phyloP scores from a whole-genome alignment of 2,113 vertebrate species.

The Loxodonta africana region DNA sequence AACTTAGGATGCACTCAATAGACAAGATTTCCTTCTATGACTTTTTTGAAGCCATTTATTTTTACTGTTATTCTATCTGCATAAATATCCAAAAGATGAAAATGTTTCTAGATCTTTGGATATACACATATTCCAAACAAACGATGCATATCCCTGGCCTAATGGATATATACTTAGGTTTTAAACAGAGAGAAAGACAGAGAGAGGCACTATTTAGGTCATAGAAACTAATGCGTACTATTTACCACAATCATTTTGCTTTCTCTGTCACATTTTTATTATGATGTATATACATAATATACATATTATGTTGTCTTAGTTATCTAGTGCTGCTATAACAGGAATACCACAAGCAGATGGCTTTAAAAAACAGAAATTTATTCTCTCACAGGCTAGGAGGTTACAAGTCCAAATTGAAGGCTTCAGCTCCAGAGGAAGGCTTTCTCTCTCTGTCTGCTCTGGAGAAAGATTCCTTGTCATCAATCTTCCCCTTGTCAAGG shows the following conservation, averaged over 20 bases:
- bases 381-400: no score
- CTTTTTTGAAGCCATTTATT: slow-evolving; percentile 40
- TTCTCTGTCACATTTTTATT: slow-evolving; percentile 9
- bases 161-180: background rate
- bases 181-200: background rate
- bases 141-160: background rate
- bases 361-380: no score
- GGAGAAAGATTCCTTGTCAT: no score
- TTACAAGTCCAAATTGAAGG: no score
- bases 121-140: background rate
- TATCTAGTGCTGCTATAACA: no score
- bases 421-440: no score
- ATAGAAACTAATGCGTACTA: background rate
- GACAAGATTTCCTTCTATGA: slow-evolving; percentile 38
- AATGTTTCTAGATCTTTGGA: background rate
- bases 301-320: no score
- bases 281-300: no score
- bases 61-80: slow-evolving; percentile 26
- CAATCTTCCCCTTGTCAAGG: no score
- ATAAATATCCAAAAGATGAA: slow-evolving; percentile 4
- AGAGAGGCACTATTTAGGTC: background rate
- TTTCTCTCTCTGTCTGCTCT: no score
- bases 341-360: no score
- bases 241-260: background rate
- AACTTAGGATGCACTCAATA: background rate